Evolutionary conservation across 2,797 vertebrate species (phyloP).

Genomic region (Lophura swinhoii): DNA sequence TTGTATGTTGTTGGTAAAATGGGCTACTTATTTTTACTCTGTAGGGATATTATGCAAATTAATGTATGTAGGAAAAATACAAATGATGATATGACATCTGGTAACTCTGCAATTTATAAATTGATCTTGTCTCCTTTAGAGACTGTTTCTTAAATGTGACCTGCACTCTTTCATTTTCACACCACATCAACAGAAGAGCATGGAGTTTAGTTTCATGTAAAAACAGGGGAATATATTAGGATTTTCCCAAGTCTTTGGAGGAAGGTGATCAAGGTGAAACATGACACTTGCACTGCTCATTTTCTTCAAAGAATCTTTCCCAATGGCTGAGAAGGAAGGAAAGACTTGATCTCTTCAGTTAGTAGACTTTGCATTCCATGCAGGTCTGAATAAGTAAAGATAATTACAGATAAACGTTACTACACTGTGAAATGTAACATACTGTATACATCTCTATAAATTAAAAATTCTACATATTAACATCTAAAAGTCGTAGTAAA

Average conservation of each 20-base stretch:
- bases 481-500: background rate
- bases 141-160: background rate
- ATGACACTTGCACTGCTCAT: background rate
- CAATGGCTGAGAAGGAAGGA: background rate
- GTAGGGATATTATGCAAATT: background rate
- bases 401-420: background rate
- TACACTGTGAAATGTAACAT: background rate
- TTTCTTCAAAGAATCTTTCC: background rate
- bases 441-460: background rate
- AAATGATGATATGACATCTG: background rate
- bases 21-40: background rate
- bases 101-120: background rate
- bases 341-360: background rate
- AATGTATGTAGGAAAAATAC: background rate
- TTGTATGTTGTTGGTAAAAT: background rate
- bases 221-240: background rate
- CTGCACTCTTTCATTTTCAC: background rate
- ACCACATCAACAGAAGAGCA: background rate
- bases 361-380: background rate
- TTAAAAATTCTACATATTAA: background rate
- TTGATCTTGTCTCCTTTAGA: background rate
- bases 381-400: background rate
- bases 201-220: background rate
- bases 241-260: background rate
- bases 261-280: background rate